A percentile compares a stretch with the other conserved stretches of the same genome.
Conservation (phyloP, 2,113 vertebrate genomes). For the Rhinopithecus roxellana region DNA sequence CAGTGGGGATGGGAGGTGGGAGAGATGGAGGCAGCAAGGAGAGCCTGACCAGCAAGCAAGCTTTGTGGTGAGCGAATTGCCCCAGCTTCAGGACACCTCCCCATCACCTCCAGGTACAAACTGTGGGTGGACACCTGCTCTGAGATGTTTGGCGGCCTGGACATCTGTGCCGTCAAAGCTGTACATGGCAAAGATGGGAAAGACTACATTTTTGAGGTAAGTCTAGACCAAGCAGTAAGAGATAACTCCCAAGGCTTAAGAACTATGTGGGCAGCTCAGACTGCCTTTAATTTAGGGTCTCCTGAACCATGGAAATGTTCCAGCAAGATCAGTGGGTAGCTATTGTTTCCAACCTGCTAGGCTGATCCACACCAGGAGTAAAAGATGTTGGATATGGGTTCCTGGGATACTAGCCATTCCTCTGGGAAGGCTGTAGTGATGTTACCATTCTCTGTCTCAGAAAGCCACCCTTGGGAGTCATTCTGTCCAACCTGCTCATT, state of each 20-base stretch:
- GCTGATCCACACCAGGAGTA: background rate
- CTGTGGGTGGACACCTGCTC: conserved; percentile 97
- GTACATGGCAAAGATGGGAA: conserved; percentile 98
- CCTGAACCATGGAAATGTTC: background rate
- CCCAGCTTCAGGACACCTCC: background rate
- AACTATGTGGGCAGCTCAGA: background rate
- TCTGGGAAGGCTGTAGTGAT: background rate
- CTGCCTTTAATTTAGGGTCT: background rate
- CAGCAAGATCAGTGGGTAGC: background rate
- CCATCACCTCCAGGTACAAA: conserved; percentile 89
- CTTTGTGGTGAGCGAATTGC: background rate
- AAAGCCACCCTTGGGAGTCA: conserved; percentile 3
- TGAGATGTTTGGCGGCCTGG: conserved; percentile 96
- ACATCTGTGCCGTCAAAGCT: conserved; percentile 98
- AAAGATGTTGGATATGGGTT: background rate
- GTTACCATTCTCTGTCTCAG: background rate
- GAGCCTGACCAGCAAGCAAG: background rate
- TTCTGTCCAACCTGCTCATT: background rate
- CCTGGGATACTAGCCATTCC: background rate
- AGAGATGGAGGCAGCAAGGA: background rate
- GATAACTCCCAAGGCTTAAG: background rate
- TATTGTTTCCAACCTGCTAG: background rate
- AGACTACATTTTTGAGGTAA: conserved; percentile 99
- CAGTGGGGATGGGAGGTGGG: too few relatives aligned
- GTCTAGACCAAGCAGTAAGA: conserved; percentile 16